These are phyloP conservation scores for Cygnus buccinator DNA, from an alignment of 2,113 vertebrate species.

Conservation along the genomic window DNA sequence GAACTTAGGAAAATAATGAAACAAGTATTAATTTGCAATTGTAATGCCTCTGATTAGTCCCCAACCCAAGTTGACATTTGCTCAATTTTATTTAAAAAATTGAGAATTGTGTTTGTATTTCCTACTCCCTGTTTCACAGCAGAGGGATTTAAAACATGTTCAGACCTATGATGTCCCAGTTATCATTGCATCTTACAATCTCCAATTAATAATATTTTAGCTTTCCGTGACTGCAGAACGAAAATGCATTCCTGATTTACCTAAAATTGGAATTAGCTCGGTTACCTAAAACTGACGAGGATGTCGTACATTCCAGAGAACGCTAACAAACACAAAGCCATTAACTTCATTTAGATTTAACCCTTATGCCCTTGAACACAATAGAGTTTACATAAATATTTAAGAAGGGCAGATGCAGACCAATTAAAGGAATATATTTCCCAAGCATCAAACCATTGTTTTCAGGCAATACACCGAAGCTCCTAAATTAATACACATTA, in stretches of 20 bases:
- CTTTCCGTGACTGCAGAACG: not conserved
- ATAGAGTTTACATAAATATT: constrained; percentile 53
- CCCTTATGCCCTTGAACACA: constrained; percentile 9
- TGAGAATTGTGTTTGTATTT: constrained; percentile 6
- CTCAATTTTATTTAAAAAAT: not conserved
- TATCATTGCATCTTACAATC: not conserved
- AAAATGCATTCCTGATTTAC: not conserved
- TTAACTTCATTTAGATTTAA: constrained; percentile 9
- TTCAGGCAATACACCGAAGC: constrained; percentile 30
- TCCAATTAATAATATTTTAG: not conserved
- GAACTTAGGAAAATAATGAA: not conserved
- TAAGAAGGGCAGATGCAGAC: not conserved
- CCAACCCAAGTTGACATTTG: not conserved
- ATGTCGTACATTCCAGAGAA: not conserved
- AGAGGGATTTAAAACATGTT: constrained; percentile 24
- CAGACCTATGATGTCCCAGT: not conserved
- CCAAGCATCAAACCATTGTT: constrained; percentile 50
- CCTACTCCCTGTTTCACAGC: not conserved
- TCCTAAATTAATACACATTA: constrained; percentile 48
- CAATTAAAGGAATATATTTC: constrained; percentile 57
- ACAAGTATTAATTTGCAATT: not conserved
- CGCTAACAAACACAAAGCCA: not conserved
- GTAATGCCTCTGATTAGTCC: not conserved
- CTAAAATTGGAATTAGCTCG: not conserved
- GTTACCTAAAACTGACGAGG: not conserved